Percentiles rank a stretch among this genome's conserved stretches.
These are phyloP conservation scores for Halcyon smyrnensis DNA, from an alignment of 2,797 vertebrate genomes.

Conservation along the genomic window DNA sequence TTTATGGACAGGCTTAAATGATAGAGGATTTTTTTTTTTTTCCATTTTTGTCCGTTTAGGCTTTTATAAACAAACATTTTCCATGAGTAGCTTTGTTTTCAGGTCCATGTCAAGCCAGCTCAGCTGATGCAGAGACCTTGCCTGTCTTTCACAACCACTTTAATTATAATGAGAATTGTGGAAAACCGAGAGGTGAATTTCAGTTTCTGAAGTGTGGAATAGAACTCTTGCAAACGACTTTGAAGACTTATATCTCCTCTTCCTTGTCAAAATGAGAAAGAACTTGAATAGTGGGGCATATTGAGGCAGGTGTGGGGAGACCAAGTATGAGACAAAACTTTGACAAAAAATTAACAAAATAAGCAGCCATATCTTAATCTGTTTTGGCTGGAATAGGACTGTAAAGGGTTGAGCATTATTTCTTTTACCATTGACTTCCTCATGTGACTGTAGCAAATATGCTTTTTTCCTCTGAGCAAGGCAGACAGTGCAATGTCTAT, in stretches of 20 bases:
- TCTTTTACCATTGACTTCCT: background rate
- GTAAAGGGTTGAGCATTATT: background rate
- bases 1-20: slow-evolving; percentile 51
- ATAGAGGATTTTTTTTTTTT: background rate
- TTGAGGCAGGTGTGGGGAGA: background rate
- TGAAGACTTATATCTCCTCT: background rate
- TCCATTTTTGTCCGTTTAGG: slow-evolving; percentile 33
- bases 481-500: background rate
- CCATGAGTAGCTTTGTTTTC: slow-evolving; percentile 23
- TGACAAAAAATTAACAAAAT: background rate
- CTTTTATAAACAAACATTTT: slow-evolving; percentile 55
- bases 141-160: background rate
- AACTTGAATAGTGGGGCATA: background rate
- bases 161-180: slow-evolving; percentile 5
- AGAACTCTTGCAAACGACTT: background rate
- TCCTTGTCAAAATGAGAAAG: background rate
- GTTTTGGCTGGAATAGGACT: background rate
- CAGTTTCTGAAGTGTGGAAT: background rate
- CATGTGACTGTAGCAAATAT: background rate
- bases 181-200: background rate
- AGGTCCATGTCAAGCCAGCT: background rate
- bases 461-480: background rate
- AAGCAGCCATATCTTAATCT: background rate
- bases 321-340: background rate
- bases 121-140: background rate